These are phyloP conservation scores for Brachyhypopomus gauderio DNA, from an alignment of 2,113 vertebrate species.

Conservation along the genomic window DNA sequence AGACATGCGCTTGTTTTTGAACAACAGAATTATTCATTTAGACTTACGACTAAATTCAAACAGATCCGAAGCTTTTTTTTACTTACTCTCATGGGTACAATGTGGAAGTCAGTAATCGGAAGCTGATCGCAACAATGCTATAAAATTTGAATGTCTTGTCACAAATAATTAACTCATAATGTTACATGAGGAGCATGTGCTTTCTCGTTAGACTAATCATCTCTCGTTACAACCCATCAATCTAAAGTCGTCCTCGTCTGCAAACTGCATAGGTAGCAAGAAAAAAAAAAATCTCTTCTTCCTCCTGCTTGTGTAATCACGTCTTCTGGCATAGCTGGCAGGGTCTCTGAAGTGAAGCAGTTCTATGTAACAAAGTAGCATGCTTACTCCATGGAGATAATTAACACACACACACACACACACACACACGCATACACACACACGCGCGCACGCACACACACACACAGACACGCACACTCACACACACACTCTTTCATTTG, in stretches of 20 bases:
- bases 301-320: constrained; percentile 49
- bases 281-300: constrained; percentile 29
- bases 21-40: not conserved
- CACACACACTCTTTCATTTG: constrained; percentile 27
- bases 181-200: constrained; percentile 44
- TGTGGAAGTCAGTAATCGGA: constrained; percentile 12
- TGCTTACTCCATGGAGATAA: constrained; percentile 41
- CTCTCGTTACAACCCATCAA: constrained; percentile 40
- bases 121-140: constrained; percentile 17
- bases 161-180: constrained; percentile 47
- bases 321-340: constrained; percentile 27
- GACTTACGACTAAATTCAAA: too few relatives aligned
- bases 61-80: not conserved
- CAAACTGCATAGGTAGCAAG: not conserved
- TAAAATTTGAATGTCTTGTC: constrained; percentile 45
- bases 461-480: not conserved
- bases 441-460: constrained; percentile 31
- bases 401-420: constrained; percentile 24
- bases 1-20: not conserved
- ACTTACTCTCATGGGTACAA: not conserved
- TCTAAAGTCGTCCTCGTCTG: constrained; percentile 21
- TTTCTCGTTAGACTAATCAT: constrained; percentile 44
- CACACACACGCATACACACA: constrained; percentile 31
- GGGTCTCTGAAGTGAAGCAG: constrained; percentile 68
- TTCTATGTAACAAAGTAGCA: constrained; percentile 57